A percentile compares a stretch with the other conserved stretches of the same genome.
Evolutionary conservation across 53 echinoderm and acorn worm species (phyloP).

Genomic region (Temnopleurus reevesii): DNA sequence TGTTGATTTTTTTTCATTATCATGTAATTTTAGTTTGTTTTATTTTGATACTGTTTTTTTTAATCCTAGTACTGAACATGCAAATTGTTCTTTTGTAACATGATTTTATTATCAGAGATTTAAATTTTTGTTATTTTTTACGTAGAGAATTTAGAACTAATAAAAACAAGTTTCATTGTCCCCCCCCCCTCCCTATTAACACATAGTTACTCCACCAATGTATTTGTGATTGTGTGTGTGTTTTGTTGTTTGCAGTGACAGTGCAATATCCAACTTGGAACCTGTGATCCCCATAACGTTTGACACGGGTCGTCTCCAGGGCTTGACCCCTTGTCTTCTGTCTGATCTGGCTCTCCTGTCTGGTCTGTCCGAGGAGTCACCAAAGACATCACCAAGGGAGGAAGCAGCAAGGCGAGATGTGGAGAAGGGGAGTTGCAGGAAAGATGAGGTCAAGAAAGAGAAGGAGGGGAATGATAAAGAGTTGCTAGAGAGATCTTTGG

Average conservation of each 20-base stretch:
- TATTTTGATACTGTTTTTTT: too few relatives aligned
- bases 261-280: slow-evolving; percentile 88
- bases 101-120: too few relatives aligned
- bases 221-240: neutral
- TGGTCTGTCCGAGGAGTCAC: slow-evolving; percentile 76
- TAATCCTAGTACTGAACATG: too few relatives aligned
- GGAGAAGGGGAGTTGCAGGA: neutral
- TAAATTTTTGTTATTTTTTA: too few relatives aligned
- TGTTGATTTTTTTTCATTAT: too few relatives aligned
- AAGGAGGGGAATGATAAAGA: slow-evolving; percentile 57
- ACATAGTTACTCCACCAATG: too few relatives aligned
- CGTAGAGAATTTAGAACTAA: too few relatives aligned
- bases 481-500: slow-evolving; percentile 81
- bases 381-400: slow-evolving; percentile 53
- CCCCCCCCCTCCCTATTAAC: too few relatives aligned
- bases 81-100: too few relatives aligned
- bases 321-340: slow-evolving; percentile 73
- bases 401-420: neutral
- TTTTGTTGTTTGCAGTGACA: slow-evolving; percentile 71
- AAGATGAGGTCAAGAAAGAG: neutral
- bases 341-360: slow-evolving; percentile 84
- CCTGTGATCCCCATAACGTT: slow-evolving; percentile 78
- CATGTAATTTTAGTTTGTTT: too few relatives aligned
- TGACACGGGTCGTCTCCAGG: slow-evolving; percentile 73
- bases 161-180: too few relatives aligned